Base-by-base conservation (phyloP, 2,888 invertebrate species). In the Mythimna loreyi region DNA sequence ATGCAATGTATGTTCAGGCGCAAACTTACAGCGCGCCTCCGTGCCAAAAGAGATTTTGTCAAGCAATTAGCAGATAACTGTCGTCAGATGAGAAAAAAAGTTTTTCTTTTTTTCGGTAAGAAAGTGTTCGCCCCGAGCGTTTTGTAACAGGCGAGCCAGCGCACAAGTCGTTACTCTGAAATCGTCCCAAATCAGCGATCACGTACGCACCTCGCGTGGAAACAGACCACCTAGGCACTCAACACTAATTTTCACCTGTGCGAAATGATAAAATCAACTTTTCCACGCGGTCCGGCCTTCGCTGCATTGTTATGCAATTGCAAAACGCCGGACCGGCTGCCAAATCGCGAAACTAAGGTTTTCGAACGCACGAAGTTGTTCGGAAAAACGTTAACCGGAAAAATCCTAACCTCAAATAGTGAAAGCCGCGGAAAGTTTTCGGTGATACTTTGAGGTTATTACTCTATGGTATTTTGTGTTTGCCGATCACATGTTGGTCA, bases 221-320 rank as follows among this genome's bases (percentile, higher is more conserved):
- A 86, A 87, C 83, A 79, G 81, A 83, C 81, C 81, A 82, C 84
- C 85, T 79, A 80, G 69, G 69, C 79, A 81, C 78, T 64, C 78
- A 85, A 87, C 85, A 87, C 86, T 85, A 86, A 91, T 92, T 92
- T 91, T 90, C 92, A 91, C 90, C 86, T 87, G 82, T 77, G 84
- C 83, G 72, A 86, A 88, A 85, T 86, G 80, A 86, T 86, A 85
- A 87, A 87, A 86, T 86, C 90, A 90, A 91, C 90, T 92, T 95
- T 94, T 94, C 93, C 92, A 87, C 87, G 89, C 90, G 86, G 89
- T 85, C 89, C 91, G 91, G 91, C 91, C 92, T 92, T 91, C 91
- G 87, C 88, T 94, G 93, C 93, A 93, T 91, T 92, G 92, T 95
- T 94, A 94, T 94, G 94, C 94, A 94, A 95, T 92, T 91, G 89